Evolutionary conservation across 37 sponge, comb jelly and placozoan genomes (phyloP), one percentile per base, ranked within the genome.

Genomic region (Ephydatia muelleri): DNA sequence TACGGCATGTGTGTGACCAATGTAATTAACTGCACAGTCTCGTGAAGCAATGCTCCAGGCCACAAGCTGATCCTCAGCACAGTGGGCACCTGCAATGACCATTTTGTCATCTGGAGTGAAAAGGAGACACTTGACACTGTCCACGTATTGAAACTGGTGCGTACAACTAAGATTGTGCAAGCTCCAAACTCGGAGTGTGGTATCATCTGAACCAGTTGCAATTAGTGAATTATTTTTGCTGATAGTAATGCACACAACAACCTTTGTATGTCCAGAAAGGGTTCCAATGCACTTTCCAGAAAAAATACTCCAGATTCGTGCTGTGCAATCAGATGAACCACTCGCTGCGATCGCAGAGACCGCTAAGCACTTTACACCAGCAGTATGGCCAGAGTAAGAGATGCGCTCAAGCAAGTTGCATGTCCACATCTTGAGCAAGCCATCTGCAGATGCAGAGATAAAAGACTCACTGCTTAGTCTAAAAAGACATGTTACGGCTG

Each of bases 1-100:
- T 5, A 89, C 90, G 1, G 90, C 90, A 89, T 89, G 90, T 14
- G 85, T 78, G 43, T 89, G 90, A 0, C 85, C 90, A 33, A 28
- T 22, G 48, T 65, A 89, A 16, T 72, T 37, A 14, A 16, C 11
- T 4, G 73, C 64, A 38, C 38, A 36, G 23, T 79, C 70, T 30
- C 90, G 85, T 22, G 85, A 74, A 28, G 11, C 29, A 0, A 38
- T 65, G 40, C 28, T 83, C 85, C 85, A 89, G 9, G 80, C 31
- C 40, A 27, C 79, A 0, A 89, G 71, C 70, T 89, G 90, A 36
- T 80, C 70, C 3, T 67, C 9, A 48, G 74, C 38, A 35, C 84
- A 89, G 49, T 89, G 90, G 27, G 81, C 85, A 75, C 90, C 85
- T 43, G 90, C 85, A 67, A 84, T 66, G 22, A 89, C 12, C 21